Conservation (phyloP, 1,140 invertebrate genomes). For the Zaprionus ghesquierei region DNA sequence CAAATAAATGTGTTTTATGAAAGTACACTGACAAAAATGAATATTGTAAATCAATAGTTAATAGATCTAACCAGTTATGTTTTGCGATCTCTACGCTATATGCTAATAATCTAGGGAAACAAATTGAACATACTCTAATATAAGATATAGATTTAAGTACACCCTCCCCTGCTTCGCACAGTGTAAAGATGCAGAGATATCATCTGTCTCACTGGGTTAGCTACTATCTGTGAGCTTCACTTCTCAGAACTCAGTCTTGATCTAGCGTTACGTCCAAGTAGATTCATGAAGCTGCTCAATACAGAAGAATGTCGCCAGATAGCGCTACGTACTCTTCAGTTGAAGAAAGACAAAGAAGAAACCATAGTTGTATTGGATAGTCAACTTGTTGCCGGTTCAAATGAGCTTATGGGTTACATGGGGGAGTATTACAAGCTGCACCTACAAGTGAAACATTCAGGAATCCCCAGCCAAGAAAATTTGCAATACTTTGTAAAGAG, state of each 20-base stretch:
- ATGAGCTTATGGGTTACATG: conserved; percentile 70
- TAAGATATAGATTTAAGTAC: not conserved
- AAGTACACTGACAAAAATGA: not conserved
- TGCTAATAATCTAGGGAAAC: too few species aligned
- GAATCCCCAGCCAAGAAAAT: not conserved
- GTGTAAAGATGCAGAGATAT: not conserved
- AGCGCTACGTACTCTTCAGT: conserved; percentile 37
- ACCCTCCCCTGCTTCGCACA: too few species aligned
- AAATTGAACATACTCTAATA: not conserved
- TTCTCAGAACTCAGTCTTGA: not conserved
- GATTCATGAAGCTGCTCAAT: conserved; percentile 48
- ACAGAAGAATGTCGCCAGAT: conserved; percentile 51
- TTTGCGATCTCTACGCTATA: too few species aligned
- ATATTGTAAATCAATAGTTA: not conserved
- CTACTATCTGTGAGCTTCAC: not conserved
- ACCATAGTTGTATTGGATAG: conserved; percentile 28
- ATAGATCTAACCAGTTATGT: too few species aligned
- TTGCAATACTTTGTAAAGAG: conserved; percentile 69
- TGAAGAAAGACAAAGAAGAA: conserved; percentile 26
- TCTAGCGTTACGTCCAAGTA: not conserved
- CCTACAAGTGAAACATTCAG: conserved; percentile 19
- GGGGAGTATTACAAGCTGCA: conserved; percentile 73
- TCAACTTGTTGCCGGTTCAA: conserved; percentile 38
- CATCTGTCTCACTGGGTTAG: not conserved
- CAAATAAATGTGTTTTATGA: not conserved